A percentile compares a stretch with the other conserved stretches of the same genome.
These are phyloP conservation scores for Pontoporia blainvillei DNA, from an alignment of 2,113 vertebrate species.

Conservation along the genomic window DNA sequence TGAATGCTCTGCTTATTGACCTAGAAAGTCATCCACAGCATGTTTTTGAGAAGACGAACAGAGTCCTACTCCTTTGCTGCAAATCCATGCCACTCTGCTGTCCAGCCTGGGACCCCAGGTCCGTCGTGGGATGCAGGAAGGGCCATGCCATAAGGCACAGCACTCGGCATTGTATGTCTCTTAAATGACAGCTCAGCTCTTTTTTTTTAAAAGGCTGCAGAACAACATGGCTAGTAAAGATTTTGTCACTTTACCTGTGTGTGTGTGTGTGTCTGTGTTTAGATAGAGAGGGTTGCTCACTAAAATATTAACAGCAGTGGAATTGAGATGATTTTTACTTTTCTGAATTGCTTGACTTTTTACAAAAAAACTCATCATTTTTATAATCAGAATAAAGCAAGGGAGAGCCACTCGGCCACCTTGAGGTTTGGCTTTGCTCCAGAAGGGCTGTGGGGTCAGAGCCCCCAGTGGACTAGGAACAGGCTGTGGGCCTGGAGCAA, in stretches of 20 bases:
- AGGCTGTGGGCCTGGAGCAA: fast-evolving
- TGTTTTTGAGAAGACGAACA: background rate
- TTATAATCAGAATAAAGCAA: background rate
- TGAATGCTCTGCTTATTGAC: background rate
- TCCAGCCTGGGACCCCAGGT: background rate
- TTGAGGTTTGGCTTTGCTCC: background rate
- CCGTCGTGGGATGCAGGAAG: background rate
- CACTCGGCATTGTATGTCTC: fast-evolving
- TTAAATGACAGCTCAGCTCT: background rate
- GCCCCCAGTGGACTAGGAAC: background rate
- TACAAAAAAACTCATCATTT: background rate
- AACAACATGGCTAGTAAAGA: background rate
- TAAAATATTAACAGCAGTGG: background rate
- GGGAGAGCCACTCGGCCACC: background rate
- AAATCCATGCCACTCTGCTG: background rate
- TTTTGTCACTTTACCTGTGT: background rate
- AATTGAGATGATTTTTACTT: background rate
- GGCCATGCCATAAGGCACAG: too few species aligned
- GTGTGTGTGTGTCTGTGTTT: background rate
- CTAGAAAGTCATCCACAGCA: background rate
- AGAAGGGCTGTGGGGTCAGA: background rate
- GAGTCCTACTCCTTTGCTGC: background rate
- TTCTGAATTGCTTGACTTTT: background rate
- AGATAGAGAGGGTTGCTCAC: background rate
- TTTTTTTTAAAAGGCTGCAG: background rate